phyloP scores from a whole-genome alignment of 2,888 invertebrate genomes.

The Limnephilus marmoratus region DNA sequence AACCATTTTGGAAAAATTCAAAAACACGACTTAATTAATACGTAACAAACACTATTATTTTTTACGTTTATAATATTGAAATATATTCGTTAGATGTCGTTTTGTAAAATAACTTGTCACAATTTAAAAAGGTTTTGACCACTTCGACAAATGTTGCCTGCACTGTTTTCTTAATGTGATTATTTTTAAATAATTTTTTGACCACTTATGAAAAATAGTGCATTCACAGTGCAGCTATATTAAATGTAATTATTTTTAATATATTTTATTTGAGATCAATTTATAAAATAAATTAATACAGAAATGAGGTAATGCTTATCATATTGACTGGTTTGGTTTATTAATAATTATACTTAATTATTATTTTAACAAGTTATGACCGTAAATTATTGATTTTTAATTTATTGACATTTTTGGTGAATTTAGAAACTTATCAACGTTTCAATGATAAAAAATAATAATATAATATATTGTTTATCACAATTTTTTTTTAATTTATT shows the following conservation, averaged over 20 bases:
- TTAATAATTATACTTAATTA: background rate
- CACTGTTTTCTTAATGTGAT: background rate
- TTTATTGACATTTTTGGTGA: background rate
- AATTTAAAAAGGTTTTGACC: background rate
- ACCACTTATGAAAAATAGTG: background rate
- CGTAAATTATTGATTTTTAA: background rate
- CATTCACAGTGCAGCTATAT: background rate
- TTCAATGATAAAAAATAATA: background rate
- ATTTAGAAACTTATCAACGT: background rate
- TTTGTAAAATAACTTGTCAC: background rate
- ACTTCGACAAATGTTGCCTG: background rate
- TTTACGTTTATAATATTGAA: background rate
- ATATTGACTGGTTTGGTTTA: background rate
- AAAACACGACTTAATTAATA: background rate
- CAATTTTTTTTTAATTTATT: too few species aligned
- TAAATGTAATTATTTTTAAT: background rate
- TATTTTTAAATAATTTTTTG: background rate
- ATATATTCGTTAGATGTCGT: background rate
- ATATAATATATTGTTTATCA: background rate
- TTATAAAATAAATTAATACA: background rate
- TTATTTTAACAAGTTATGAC: background rate
- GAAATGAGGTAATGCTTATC: background rate
- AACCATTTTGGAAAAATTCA: slow-evolving; percentile 37
- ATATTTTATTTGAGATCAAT: background rate
- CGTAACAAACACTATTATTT: background rate